Percentiles rank a stretch among this genome's conserved stretches.
Conservation (phyloP, 2,113 vertebrate genomes). For the Rhabdornis inornatus region DNA sequence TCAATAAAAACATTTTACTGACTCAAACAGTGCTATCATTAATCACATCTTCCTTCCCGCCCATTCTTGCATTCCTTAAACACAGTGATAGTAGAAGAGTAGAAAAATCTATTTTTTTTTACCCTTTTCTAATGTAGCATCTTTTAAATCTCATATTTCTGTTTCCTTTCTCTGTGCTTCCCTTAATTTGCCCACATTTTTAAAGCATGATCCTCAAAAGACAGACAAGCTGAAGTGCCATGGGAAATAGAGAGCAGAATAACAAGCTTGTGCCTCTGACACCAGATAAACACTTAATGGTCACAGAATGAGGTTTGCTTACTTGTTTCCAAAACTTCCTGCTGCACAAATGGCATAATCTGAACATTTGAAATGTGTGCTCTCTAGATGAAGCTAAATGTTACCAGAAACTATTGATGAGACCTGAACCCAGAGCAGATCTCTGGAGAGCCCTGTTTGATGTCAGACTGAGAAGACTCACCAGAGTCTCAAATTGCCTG, state of each 20-base stretch:
- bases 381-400: neutral
- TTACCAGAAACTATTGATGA: neutral
- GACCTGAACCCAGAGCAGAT: neutral
- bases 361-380: neutral
- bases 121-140: neutral
- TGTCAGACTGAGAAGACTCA: neutral
- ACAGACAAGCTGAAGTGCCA: neutral
- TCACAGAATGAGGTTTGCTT: neutral
- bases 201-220: neutral
- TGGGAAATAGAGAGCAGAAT: neutral
- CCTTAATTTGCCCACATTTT: neutral
- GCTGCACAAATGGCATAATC: neutral
- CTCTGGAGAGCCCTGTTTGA: neutral
- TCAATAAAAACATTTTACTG: neutral
- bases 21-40: neutral
- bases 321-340: neutral
- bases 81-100: neutral
- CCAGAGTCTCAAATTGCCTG: neutral
- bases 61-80: neutral
- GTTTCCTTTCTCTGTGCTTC: neutral
- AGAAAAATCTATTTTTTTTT: neutral
- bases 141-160: neutral
- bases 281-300: neutral
- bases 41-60: neutral
- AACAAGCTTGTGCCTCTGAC: neutral